Evolutionary conservation across 2,888 invertebrate genomes (phyloP), one percentile per base, ranked within the genome.

Genomic region (Calameuta filiformis): DNA sequence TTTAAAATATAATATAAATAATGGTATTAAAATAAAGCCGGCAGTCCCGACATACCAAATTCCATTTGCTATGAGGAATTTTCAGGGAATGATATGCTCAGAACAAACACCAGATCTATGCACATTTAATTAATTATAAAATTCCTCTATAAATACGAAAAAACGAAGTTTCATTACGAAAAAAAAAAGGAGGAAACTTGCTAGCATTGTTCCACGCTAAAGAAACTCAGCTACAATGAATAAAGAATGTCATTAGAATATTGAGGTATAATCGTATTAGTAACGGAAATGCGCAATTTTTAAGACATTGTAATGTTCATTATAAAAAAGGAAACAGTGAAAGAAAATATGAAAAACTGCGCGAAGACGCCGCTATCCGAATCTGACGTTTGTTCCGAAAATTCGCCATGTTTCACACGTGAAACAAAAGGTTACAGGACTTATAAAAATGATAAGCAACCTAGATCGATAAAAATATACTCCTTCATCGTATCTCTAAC

Each of bases 371-470:
- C 23, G 56, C 56, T 56, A 56, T 56, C 56, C 23, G n/a, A 79
- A 76, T 71, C 76, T 76, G 79, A 79, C 79, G 69, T 79, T 79
- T 79, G 56, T 56, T 56, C 56, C 23, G 23, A 73, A 76, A 79
- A 76, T 73, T 71, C 73, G 74, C 79, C 76, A 79, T 79, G 74
- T 76, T 74, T 2, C 15, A 56, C n/a, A 75, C 30, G 31, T 33
- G n/a, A 69, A 76, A 76, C 73, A 76, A 79, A 79, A 76, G 79
- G 76, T 79, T 76, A 35, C 76, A 40, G 40, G 69, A 23, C 9
- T 40, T 40, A 56, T 56, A 56, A 56, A 23, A 56, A 56, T 23
- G 56, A 2, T 9, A 23, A 56, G 23, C 56, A 23, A 23, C 23
- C 23, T 9, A 75, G 73, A 69, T 12, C 35, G 35, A 75, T 73